A percentile compares a stretch with the other conserved stretches of the same genome.
phyloP scores from a whole-genome alignment of 1,140 invertebrate genomes.

The Drosophila aff. region DNA sequence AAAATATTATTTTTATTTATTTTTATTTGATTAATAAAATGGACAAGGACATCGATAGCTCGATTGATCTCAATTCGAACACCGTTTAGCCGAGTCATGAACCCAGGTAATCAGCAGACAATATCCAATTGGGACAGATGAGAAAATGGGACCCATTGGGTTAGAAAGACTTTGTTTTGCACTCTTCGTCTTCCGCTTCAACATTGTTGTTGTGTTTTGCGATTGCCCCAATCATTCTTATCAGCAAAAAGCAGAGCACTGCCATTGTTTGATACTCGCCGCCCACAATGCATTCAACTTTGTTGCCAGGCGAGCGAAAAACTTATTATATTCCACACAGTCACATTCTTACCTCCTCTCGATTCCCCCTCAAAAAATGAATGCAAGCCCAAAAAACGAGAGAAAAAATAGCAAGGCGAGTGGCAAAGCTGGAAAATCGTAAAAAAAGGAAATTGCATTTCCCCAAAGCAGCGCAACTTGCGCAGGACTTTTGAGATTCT shows the following conservation, averaged over 20 bases:
- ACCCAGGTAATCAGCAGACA: conserved; percentile 10
- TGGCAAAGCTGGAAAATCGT: conserved; percentile 68
- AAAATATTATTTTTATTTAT: conserved; percentile 13
- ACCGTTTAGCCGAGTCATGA: conserved; percentile 40
- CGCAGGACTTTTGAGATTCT: conserved; percentile 81
- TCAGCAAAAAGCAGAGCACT: conserved; percentile 61
- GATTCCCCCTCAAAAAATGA: conserved; percentile 56
- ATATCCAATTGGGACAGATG: conserved; percentile 52
- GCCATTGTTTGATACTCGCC: conserved; percentile 43
- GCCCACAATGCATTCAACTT: conserved; percentile 67
- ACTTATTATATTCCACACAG: conserved; percentile 67
- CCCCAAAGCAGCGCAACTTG: conserved; percentile 77
- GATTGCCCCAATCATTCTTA: conserved; percentile 77
- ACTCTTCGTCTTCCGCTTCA: neutral
- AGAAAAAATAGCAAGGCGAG: conserved; percentile 27
- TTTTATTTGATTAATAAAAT: neutral
- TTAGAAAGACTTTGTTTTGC: conserved; percentile 10
- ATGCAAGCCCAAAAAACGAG: conserved; percentile 54
- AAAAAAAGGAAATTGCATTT: conserved; percentile 80
- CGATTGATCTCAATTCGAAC: neutral
- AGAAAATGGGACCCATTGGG: neutral
- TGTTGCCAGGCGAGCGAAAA: conserved; percentile 68
- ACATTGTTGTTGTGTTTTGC: conserved; percentile 50
- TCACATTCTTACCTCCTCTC: conserved; percentile 7
- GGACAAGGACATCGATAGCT: conserved; percentile 3